Conservation (phyloP, 2,113 vertebrate genomes). For the Gopherus evgoodei region DNA sequence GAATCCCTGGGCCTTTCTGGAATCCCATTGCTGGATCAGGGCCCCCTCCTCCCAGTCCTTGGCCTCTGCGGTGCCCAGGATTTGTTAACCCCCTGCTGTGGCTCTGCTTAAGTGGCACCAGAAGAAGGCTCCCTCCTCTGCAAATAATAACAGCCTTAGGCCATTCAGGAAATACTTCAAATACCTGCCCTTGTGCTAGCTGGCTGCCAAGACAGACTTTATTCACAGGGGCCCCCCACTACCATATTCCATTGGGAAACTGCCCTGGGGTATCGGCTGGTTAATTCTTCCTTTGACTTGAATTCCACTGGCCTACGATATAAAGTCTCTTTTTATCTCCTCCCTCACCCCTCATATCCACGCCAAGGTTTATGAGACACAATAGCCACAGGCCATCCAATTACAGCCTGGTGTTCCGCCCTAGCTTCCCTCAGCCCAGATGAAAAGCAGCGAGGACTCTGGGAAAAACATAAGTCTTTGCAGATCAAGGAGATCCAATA, state of each 20-base stretch:
- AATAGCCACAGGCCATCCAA: neutral
- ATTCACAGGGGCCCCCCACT: neutral
- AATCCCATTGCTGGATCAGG: neutral
- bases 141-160: accelerated
- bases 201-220: neutral
- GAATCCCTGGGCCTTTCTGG: neutral
- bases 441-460: neutral
- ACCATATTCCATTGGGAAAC: neutral
- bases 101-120: neutral
- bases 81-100: neutral
- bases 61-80: accelerated
- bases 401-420: neutral
- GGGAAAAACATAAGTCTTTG: accelerated
- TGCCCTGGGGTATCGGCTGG: neutral
- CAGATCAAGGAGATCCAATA: neutral
- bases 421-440: accelerated
- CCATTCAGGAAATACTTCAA: conserved; percentile 8
- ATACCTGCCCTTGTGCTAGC: neutral
- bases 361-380: neutral
- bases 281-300: neutral
- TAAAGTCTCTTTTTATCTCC: neutral
- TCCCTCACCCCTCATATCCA: neutral
- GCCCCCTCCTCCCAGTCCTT: neutral
- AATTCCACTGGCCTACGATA: neutral
- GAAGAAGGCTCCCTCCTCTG: neutral